phyloP scores from a whole-genome alignment of 2,113 vertebrate genomes.

The Takifugu flavidus region DNA sequence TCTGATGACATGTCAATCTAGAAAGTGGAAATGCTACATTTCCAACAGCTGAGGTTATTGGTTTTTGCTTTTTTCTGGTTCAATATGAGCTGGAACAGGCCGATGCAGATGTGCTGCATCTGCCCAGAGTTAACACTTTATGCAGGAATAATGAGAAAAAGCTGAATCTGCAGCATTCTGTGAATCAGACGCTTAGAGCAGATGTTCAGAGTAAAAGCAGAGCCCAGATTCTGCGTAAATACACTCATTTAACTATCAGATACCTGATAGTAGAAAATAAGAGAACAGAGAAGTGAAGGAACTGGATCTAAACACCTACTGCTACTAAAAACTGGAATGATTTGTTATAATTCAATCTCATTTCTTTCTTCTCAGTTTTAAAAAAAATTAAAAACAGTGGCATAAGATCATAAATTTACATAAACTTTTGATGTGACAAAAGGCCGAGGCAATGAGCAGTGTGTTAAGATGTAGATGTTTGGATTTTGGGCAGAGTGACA shows the following conservation, averaged over 20 bases:
- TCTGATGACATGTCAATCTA: constrained; percentile 46
- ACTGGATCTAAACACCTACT: not conserved
- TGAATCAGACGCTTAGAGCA: not conserved
- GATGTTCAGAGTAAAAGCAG: not conserved
- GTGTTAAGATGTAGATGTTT: constrained; percentile 9
- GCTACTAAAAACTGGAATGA: not conserved
- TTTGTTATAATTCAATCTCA: too few species aligned
- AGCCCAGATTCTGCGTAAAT: not conserved
- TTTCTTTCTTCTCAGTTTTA: too few species aligned
- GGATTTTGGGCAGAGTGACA: constrained; percentile 26
- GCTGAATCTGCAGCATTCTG: not conserved
- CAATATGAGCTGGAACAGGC: not conserved
- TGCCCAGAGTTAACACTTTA: not conserved
- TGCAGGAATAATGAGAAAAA: constrained; percentile 1
- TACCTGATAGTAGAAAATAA: too few species aligned
- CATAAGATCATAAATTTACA: too few species aligned
- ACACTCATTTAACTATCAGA: not conserved
- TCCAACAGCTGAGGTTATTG: constrained; percentile 25
- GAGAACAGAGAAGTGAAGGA: too few species aligned
- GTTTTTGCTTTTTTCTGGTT: not conserved
- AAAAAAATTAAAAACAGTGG: too few species aligned
- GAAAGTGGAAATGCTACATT: constrained; percentile 44
- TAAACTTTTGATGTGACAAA: too few species aligned
- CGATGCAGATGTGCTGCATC: not conserved
- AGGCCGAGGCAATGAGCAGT: not conserved